Conservation (phyloP, 2,113 vertebrate genomes). For the Panthera leo region DNA sequence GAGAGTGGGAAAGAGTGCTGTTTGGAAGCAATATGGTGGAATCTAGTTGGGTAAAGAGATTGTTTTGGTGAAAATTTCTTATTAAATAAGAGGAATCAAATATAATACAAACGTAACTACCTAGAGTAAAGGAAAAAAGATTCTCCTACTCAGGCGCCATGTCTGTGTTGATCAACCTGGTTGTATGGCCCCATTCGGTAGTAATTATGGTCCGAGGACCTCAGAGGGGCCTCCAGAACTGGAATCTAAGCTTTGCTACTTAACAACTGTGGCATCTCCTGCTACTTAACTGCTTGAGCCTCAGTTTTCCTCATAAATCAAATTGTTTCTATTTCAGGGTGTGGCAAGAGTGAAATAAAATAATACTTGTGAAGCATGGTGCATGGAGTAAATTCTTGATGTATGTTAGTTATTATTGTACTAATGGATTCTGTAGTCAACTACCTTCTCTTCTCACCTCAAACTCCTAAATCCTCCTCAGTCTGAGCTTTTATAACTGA, state of each 20-base stretch:
- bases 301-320: neutral
- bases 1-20: neutral
- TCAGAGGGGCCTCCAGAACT: neutral
- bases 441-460: neutral
- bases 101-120: neutral
- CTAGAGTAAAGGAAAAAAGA: neutral
- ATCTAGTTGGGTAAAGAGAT: neutral
- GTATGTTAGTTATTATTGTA: neutral
- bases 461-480: neutral
- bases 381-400: neutral
- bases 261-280: neutral
- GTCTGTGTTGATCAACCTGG: neutral
- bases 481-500: neutral
- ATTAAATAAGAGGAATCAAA: neutral
- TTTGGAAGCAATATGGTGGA: neutral
- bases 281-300: neutral
- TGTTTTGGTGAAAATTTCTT: neutral
- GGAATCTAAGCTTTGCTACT: neutral
- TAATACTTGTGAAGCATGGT: neutral
- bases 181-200: neutral
- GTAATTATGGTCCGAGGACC: neutral
- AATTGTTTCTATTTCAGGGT: neutral
- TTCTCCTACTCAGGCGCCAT: neutral
- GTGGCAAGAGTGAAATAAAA: neutral
- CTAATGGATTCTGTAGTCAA: neutral